Base-by-base conservation (phyloP, 2,888 invertebrate genomes). In the Amblyjoppa fuscipennis region DNA sequence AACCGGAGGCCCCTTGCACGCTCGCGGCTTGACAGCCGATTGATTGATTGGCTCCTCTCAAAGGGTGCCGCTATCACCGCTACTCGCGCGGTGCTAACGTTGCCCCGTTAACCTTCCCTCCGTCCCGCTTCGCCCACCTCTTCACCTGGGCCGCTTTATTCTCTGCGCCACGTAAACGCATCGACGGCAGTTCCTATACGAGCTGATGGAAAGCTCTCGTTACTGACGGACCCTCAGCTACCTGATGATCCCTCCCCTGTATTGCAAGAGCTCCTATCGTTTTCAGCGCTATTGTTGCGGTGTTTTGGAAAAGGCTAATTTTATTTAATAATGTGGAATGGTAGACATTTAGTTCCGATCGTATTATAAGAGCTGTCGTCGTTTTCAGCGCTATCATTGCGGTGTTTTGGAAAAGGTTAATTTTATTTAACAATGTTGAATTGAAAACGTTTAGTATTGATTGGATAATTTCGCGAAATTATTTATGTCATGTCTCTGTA, bases 1-100 rank as follows among this genome's bases (percentile, higher is more conserved):
- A 75, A 66, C 61, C 16, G 59, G 61, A 74, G 61, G 56, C 59
- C 83, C 70, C 81, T 87, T 70, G 83, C 75, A 53, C 80, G 56
- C 77, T 64, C 80, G 82, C 69, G 56, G 78, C 70, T 68, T 88
- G 91, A 91, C 91, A 91, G 90, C 87, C 85, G 79, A 83, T 87
- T 92, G 91, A 92, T 91, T 89, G 92, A 92, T 91, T 85, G 87
- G 89, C 76, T 83, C 82, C 68, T 81, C 87, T 91, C 91, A 91
- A 91, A 91, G 89, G 78, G 85, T 74, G 84, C 92, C 91, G 91
- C 91, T 91, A 90, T 91, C 92, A 87, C 77, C 88, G 87, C 87
- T 74, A 82, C 76, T 83, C 85, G 69, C 64, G 79, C 83, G 70
- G 59, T 86, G 81, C 84, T 87, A 89, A 88, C 87, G 87, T 87